phyloP scores from a whole-genome alignment of 2,888 invertebrate species.

The Eupithecia vulgata region DNA sequence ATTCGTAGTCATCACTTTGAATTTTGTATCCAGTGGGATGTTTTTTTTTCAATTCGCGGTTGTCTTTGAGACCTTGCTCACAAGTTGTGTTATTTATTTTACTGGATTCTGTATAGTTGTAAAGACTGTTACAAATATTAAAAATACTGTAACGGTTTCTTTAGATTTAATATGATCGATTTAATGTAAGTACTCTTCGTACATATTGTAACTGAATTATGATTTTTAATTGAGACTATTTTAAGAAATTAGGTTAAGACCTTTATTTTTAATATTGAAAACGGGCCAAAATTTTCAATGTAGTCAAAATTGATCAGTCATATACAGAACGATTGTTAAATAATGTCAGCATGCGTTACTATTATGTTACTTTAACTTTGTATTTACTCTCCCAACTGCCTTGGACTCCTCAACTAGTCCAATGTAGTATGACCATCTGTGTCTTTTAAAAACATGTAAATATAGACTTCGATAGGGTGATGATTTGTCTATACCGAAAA shows the following conservation, averaged over 20 bases:
- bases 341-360: constrained; percentile 48
- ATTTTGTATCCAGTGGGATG: constrained; percentile 14
- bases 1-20: constrained; percentile 14
- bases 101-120: constrained; percentile 57
- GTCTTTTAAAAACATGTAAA: constrained; percentile 49
- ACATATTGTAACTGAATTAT: constrained; percentile 55
- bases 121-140: constrained; percentile 59
- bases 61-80: constrained; percentile 71
- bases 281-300: constrained; percentile 79
- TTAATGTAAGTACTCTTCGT: constrained; percentile 62
- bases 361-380: constrained; percentile 34
- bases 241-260: constrained; percentile 43
- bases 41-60: constrained; percentile 43
- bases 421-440: constrained; percentile 48
- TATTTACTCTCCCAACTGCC: constrained; percentile 39
- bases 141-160: constrained; percentile 55
- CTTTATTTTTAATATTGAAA: constrained; percentile 68
- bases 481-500: constrained; percentile 49
- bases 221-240: constrained; percentile 42
- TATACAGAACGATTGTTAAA: constrained; percentile 59
- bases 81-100: constrained; percentile 72
- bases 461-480: constrained; percentile 32
- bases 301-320: constrained; percentile 76
- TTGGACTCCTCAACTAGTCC: constrained; percentile 38
- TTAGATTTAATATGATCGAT: constrained; percentile 43